These are phyloP conservation scores for Solea senegalensis DNA, from an alignment of 2,113 vertebrate species.

Conservation along the genomic window DNA sequence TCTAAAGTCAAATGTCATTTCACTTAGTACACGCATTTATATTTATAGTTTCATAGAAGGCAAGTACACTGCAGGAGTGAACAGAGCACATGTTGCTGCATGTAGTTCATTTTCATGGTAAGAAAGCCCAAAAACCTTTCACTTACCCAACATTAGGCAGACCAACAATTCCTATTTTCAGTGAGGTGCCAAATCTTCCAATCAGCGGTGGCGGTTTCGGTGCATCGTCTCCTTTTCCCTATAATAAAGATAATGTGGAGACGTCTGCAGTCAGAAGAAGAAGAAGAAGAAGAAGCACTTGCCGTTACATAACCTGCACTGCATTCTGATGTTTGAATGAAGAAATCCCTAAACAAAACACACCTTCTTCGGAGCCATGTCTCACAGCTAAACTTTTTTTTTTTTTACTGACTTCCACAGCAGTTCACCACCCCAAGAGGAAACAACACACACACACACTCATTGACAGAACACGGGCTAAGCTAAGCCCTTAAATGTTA, in stretches of 20 bases:
- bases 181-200: slow-evolving; percentile 93
- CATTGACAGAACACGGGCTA: slow-evolving; percentile 47
- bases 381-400: background rate
- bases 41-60: slow-evolving; percentile 6
- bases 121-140: background rate
- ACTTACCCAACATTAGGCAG: slow-evolving; percentile 97
- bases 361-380: slow-evolving; percentile 77
- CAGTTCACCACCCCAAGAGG: slow-evolving; percentile 26
- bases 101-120: slow-evolving; percentile 5
- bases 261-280: slow-evolving; percentile 43
- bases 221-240: slow-evolving; percentile 86
- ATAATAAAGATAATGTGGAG: slow-evolving; percentile 68
- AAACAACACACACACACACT: slow-evolving; percentile 24
- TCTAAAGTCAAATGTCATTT: too few relatives aligned
- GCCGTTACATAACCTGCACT: slow-evolving; percentile 55
- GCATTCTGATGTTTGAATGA: slow-evolving; percentile 11
- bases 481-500: slow-evolving; percentile 48
- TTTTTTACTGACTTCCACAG: slow-evolving; percentile 27
- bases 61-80: background rate
- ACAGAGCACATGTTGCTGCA: slow-evolving; percentile 24
- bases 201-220: slow-evolving; percentile 89
- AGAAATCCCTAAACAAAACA: slow-evolving; percentile 20
- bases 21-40: background rate
- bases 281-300: slow-evolving; percentile 1
- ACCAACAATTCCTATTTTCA: slow-evolving; percentile 96